Percentiles rank a stretch among this genome's conserved stretches.
Conservation (phyloP, 2,888 invertebrate genomes). For the Pseudanteris insignis region DNA sequence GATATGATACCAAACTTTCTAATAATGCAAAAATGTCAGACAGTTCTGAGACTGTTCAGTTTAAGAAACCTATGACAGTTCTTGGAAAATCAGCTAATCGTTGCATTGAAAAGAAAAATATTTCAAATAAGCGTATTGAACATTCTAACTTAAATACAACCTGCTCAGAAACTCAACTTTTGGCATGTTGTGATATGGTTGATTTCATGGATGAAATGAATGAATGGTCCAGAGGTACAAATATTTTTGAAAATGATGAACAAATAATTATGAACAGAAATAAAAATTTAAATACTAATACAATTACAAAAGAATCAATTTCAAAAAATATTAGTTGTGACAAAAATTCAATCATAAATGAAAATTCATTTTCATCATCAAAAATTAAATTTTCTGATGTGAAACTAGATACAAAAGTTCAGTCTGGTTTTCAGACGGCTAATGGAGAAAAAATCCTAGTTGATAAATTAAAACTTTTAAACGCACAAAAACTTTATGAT, state of each 20-base stretch:
- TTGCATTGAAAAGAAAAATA: not conserved
- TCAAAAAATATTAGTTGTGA: slow-evolving; percentile 35
- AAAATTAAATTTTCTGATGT: too few relatives aligned
- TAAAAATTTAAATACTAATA: too few relatives aligned
- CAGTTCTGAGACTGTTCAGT: not conserved
- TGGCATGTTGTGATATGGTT: slow-evolving; percentile 23
- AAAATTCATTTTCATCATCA: too few relatives aligned
- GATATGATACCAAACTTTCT: slow-evolving; percentile 27
- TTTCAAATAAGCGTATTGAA: not conserved
- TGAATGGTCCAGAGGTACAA: slow-evolving; percentile 22
- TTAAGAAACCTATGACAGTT: slow-evolving; percentile 12
- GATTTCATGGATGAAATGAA: slow-evolving; percentile 24
- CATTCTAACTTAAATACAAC: slow-evolving; percentile 1
- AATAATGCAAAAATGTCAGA: not conserved
- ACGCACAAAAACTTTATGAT: slow-evolving; percentile 17
- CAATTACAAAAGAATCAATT: too few relatives aligned
- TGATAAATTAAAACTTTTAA: slow-evolving; percentile 40
- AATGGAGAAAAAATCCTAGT: slow-evolving; percentile 52
- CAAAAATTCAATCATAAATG: slow-evolving; percentile 48
- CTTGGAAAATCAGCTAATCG: not conserved
- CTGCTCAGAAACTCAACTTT: slow-evolving; percentile 22
- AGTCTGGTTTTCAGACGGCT: slow-evolving; percentile 58
- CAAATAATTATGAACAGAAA: not conserved
- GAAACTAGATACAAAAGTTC: too few relatives aligned
- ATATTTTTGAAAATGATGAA: not conserved